Conservation (phyloP, 1,140 invertebrate genomes). For the Hycleus cichorii region DNA sequence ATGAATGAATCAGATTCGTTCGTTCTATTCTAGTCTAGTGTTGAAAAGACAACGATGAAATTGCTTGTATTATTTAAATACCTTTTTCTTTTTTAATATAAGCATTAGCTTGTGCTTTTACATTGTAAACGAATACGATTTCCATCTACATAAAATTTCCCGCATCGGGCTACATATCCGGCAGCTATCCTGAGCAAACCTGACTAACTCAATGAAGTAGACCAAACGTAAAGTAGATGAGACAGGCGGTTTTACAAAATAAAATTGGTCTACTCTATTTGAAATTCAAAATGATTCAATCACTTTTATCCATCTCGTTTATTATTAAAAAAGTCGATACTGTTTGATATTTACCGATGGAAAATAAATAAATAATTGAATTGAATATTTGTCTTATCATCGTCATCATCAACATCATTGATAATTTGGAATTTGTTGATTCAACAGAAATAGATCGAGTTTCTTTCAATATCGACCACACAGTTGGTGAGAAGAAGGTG, state of each 20-base stretch:
- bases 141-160: constrained; percentile 25
- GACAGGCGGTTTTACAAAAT: constrained; percentile 32
- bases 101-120: constrained; percentile 6
- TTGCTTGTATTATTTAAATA: too few relatives aligned
- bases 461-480: too few relatives aligned
- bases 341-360: not conserved
- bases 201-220: constrained; percentile 35
- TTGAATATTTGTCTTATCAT: too few relatives aligned
- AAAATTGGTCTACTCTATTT: constrained; percentile 35
- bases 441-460: not conserved
- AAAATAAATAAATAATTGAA: not conserved
- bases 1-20: not conserved
- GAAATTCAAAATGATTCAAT: constrained; percentile 32
- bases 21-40: too few relatives aligned
- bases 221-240: constrained; percentile 37
- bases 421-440: not conserved
- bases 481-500: not conserved
- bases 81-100: not conserved
- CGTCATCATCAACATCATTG: not conserved
- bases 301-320: constrained; percentile 25
- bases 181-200: constrained; percentile 27
- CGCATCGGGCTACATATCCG: constrained; percentile 31
- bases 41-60: too few relatives aligned
- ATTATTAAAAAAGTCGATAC: constrained; percentile 15
- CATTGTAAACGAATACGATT: constrained; percentile 9